Evolutionary conservation across 92 coral and sea anemone genomes (phyloP).

Genomic region (Epizoanthus rinbou): DNA sequence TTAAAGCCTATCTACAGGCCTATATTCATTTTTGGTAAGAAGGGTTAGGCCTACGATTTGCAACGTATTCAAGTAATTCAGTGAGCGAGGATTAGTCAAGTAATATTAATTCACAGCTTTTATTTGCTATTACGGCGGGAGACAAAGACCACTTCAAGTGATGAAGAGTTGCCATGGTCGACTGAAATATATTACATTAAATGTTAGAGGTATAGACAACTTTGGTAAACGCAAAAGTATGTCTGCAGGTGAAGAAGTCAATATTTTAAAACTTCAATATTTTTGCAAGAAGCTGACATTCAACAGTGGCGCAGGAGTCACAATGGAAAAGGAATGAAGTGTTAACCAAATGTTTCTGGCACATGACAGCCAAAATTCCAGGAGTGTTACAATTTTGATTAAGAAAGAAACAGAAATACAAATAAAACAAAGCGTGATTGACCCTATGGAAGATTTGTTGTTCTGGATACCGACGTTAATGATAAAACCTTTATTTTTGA

Average conservation of each 20-base stretch:
- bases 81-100: slow-evolving; percentile 24
- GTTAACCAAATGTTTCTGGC: background rate
- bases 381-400: background rate
- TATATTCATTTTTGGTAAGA: slow-evolving; percentile 19
- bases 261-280: background rate
- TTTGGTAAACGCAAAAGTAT: slow-evolving; percentile 11
- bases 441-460: background rate
- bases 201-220: slow-evolving; percentile 18
- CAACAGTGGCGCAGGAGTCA: slow-evolving; percentile 16
- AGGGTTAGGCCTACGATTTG: slow-evolving; percentile 26
- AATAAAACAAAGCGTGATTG: no score
- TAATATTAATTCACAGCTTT: slow-evolving; percentile 17
- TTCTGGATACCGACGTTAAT: no score
- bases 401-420: no score
- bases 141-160: slow-evolving; percentile 2
- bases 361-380: slow-evolving; percentile 12
- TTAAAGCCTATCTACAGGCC: no score
- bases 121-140: slow-evolving; percentile 19
- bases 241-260: background rate
- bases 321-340: slow-evolving; percentile 14
- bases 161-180: slow-evolving; percentile 12
- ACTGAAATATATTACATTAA: slow-evolving; percentile 9
- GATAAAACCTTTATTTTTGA: no score
- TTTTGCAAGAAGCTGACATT: slow-evolving; percentile 8
- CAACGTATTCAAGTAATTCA: slow-evolving; percentile 14